Base-by-base conservation (phyloP, 1,140 invertebrate species). In the Hyphantria cunea region DNA sequence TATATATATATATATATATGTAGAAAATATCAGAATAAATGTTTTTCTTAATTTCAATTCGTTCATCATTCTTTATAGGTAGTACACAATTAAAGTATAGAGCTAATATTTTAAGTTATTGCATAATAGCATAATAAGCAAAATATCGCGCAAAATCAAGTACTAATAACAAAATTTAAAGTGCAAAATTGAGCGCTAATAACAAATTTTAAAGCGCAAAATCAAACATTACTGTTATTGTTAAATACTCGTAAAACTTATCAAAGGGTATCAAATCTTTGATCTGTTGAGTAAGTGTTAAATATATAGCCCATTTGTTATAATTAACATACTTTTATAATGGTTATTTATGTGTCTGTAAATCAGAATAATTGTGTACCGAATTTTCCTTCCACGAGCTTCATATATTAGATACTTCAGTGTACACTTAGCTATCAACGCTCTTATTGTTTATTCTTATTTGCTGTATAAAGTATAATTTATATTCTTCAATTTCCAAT, bases 241-340 rank as follows among this genome's bases (percentile, higher is more conserved):
- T 58, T 49, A 39, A 39, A 58, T 37, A 45, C 55, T 58, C 55
- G 55, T 58, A 58, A 58, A 58, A 49, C 45, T 13, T 41, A 49
- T 58, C 55, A 58, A 58, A 58, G 55, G 37, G 55, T 48, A 58
- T 39, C 33, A 9, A 6, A 58, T 58, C 55, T 58, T 58, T 58
- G 44, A 58, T 58, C 55, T 48, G 44, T 58, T 58, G 47, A n/a
- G 45, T 58, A 58, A 49, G 54, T 48, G 54, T 45, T 56, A 33
- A n/a, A 47, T 32, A 49, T 49, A 45, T 48, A 58, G 55, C 37
- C 33, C 45, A 45, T 39, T 17, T 41, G 45, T 49, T 49, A 48
- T 33, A 49, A 39, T 58, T 47, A 49, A 45, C 15, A 17, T 33
- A 48, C 31, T 56, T 44, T 48, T 56, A 47, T 56, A 48, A n/a